phyloP scores from a whole-genome alignment of 2,113 vertebrate species.

The Pseudorasbora parva region DNA sequence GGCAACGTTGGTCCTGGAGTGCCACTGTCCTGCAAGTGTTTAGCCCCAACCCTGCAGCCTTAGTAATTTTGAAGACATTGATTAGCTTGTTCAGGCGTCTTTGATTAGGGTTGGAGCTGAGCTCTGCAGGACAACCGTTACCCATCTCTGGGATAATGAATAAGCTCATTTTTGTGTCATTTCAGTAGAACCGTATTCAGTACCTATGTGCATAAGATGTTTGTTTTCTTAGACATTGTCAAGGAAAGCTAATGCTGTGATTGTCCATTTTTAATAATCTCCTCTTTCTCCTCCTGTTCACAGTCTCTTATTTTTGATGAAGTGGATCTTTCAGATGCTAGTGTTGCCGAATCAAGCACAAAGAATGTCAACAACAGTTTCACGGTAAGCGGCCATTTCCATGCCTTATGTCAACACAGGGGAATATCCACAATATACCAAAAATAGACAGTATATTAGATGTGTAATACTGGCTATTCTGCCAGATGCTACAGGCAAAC shows the following conservation, averaged over 20 bases:
- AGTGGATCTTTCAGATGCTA: constrained; percentile 98
- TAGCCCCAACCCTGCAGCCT: too few species aligned
- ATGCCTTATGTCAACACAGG: constrained; percentile 42
- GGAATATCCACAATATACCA: constrained; percentile 2
- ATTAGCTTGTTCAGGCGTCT: too few species aligned
- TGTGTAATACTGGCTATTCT: not conserved
- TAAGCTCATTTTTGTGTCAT: constrained; percentile 35
- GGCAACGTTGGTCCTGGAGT: too few species aligned
- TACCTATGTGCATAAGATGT: not conserved
- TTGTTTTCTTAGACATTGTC: not conserved
- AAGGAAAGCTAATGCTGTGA: not conserved
- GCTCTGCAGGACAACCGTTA: too few species aligned
- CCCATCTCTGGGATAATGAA: not conserved
- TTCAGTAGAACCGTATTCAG: not conserved
- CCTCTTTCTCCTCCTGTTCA: constrained; percentile 58
- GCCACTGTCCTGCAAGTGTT: too few species aligned
- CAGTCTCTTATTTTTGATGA: constrained; percentile 99
- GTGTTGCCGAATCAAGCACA: constrained; percentile 97
- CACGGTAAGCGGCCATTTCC: constrained; percentile 83
- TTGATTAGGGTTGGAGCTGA: too few species aligned
- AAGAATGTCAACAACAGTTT: constrained; percentile 99
- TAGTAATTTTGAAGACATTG: too few species aligned
- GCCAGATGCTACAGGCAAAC: not conserved
- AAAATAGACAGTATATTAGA: not conserved
- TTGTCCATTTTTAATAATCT: constrained; percentile 50